Base-by-base conservation (phyloP, 2,113 vertebrate genomes). In the Callipepla squamata region DNA sequence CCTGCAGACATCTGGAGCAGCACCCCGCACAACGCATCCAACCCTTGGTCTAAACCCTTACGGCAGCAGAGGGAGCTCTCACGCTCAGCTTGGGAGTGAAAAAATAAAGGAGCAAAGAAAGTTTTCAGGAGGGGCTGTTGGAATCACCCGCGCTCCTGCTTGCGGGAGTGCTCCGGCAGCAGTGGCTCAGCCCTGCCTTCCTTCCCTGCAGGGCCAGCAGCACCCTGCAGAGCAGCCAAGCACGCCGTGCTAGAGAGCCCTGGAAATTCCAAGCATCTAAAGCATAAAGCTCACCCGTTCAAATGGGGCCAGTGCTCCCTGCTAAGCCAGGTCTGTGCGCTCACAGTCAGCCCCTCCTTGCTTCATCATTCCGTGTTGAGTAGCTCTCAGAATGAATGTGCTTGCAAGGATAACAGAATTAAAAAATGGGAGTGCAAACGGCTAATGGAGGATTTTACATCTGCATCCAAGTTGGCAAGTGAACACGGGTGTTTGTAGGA, bases 1-100 rank as follows among this genome's bases (percentile, higher is more conserved):
- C 13, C 22, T 7, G 66, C 20, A 6, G 58, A 68, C 66, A 66
- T 40, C 57, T 84, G 93, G 84, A 84, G 66, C 38, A 4, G 40
- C 78, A 36, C n/a, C 44, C 36, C 51, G 9, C 5, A 6, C 51
- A 53, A 9, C 26, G 23, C 51, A 13, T 18, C 3, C 1, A 8
- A 8, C 40, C 22, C 25, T n/a, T 28, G 3, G 0, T 7, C 20
- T 4, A 0, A 47, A 3, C 11, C n/a, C 16, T 0, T 5, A 0
- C 0, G 23, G 80, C 93, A 2, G 80, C 89, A 97, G 97, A 95
- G 95, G 97, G 95, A 96, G 89, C 89, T 68, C 87, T 65, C 8
- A 7, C 0, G 40, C 90, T n/a, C 47, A 19, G 28, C 48, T n/a
- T 30, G 6, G 32, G 4, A 9, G 19, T 13, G 45, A 19, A 55